Base-by-base conservation (phyloP, 2,888 invertebrate genomes). In the Aspidapion aeneum region DNA sequence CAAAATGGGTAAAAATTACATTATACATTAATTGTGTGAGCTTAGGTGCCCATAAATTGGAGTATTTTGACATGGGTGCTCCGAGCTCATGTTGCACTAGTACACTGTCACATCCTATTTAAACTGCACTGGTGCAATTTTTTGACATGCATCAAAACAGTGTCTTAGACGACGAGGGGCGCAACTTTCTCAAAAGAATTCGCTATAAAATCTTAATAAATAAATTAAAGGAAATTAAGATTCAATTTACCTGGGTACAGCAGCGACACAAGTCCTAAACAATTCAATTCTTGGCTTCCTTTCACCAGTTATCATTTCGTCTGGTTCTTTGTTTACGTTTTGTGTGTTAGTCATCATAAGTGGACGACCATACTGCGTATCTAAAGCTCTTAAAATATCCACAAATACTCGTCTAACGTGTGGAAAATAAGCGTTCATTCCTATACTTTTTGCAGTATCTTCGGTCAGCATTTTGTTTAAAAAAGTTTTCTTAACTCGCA, bases 261-360 rank as follows among this genome's bases (percentile, higher is more conserved):
- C 98, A 7, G 99, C 98, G 17, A 99, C 94, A 76, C 99, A 99
- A 0, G 98, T 99, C 54, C 98, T 87, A 78, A 99, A 98, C 72
- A 99, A 82, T 81, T 99, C 99, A 70, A 99, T 95, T 76, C 98
- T 90, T 0, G 98, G 97, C 78, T 99, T 99, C 50, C 98, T 85
- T 78, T 99, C 99, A 2, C 97, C 98, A 0, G 94, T 93, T 35
- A 94, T 88, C 85, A 94, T 93, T 79, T 94, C 94, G 72, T 90
- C 90, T 7, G 94, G 94, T 75, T 94, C 94, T 79, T 98, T 98
- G 69, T 96, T 96, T 55, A 94, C 90, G 78, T 96, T 97, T 77
- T 98, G 97, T 0, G 94, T 91, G 72, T 94, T 95, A 0, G 97
- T 98, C 87, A 97, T 89, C 92, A 98, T 93, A 64, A 99, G 81